A percentile compares a stretch with the other conserved stretches of the same genome.
Evolutionary conservation across 30 jellyfish, hydroid and myxozoan species (phyloP).

Genomic region (Turritopsis dohrnii): DNA sequence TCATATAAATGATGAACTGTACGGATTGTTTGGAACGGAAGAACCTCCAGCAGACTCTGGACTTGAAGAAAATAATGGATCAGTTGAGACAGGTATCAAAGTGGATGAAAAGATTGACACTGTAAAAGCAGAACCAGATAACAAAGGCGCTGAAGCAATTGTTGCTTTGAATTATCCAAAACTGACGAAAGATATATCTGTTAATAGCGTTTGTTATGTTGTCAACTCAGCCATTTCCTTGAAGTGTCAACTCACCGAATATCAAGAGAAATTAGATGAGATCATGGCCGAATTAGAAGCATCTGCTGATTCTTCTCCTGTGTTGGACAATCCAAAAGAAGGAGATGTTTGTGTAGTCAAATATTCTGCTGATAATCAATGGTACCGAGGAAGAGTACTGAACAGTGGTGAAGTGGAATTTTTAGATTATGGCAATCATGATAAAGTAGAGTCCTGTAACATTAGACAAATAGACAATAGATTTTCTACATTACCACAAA

Average conservation of each 20-base stretch:
- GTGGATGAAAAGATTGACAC: not conserved
- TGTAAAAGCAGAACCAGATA: not conserved
- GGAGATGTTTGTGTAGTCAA: conserved; percentile 42
- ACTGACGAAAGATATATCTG: not conserved
- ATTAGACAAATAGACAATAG: conserved; percentile 26
- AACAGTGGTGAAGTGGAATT: conserved; percentile 40
- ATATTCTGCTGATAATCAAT: conserved; percentile 36
- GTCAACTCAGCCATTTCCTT: conserved; percentile 4
- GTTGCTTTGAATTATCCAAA: not conserved
- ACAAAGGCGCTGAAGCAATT: not conserved
- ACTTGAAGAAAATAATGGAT: not conserved
- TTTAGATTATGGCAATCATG: conserved; percentile 63
- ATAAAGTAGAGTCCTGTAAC: conserved; percentile 12
- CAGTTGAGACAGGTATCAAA: not conserved
- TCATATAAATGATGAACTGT: conserved; percentile 33
- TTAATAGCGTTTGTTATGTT: conserved; percentile 9
- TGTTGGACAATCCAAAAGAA: not conserved
- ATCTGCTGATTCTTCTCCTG: conserved; percentile 32
- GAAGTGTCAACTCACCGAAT: conserved; percentile 24
- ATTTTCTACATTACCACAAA: conserved; percentile 51
- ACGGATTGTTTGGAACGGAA: conserved; percentile 31
- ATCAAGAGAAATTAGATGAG: conserved; percentile 38
- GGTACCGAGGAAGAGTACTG: conserved; percentile 63
- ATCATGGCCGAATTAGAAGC: conserved; percentile 33
- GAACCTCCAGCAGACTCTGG: not conserved